phyloP scores from a whole-genome alignment of 2,888 invertebrate species.

The Alsophila aescularia region DNA sequence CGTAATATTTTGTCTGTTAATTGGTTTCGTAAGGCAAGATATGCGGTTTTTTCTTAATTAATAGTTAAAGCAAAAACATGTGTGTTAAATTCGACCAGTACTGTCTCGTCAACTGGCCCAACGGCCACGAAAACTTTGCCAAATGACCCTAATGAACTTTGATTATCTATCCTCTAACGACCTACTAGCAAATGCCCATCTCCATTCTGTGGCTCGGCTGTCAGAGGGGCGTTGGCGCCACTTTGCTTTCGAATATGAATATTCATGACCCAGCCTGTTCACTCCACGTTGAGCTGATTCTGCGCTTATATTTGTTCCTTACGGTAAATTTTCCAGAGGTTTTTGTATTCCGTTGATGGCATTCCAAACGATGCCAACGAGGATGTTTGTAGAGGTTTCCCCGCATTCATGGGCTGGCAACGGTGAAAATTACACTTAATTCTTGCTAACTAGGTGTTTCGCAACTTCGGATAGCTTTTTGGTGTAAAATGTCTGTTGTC shows the following conservation, averaged over 20 bases:
- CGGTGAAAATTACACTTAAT: slow-evolving; percentile 6
- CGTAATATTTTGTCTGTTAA: too few species aligned
- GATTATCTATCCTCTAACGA: too few species aligned
- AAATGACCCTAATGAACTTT: too few species aligned
- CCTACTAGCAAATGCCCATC: neutral
- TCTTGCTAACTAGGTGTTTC: slow-evolving; percentile 17
- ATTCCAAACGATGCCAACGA: slow-evolving; percentile 24
- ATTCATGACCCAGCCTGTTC: slow-evolving; percentile 11
- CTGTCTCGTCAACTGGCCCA: too few species aligned
- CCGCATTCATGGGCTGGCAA: too few species aligned
- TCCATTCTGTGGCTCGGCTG: neutral
- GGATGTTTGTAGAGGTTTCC: slow-evolving; percentile 16
- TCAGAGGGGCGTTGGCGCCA: neutral
- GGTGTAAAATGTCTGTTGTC: neutral
- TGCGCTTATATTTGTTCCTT: slow-evolving; percentile 24
- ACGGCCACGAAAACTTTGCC: too few species aligned
- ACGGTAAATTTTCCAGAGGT: slow-evolving; percentile 29
- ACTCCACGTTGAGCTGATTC: neutral
- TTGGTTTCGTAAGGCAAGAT: too few species aligned
- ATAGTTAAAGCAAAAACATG: too few species aligned
- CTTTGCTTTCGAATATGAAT: slow-evolving; percentile 14
- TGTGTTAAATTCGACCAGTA: too few species aligned
- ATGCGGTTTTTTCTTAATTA: too few species aligned
- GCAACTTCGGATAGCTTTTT: slow-evolving; percentile 1
- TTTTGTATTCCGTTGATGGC: slow-evolving; percentile 28